Base-by-base conservation (phyloP, 2,113 vertebrate genomes). In the Desmodus rotundus region DNA sequence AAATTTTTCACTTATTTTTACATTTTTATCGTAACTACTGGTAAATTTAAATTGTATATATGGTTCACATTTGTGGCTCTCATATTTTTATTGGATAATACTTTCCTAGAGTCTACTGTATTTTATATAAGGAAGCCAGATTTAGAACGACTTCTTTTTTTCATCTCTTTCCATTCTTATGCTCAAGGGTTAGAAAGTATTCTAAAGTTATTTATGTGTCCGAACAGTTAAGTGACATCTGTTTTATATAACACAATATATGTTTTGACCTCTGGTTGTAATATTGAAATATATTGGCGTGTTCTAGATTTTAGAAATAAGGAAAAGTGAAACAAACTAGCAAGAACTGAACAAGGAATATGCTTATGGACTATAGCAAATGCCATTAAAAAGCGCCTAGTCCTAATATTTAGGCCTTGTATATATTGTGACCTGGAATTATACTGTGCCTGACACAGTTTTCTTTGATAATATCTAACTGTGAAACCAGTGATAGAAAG, bases 61-160 rank as follows among this genome's bases (percentile, higher is more conserved):
- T 76, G 13, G 22, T 11, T 96, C 26, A 17, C 13, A 58, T 24
- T 87, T 90, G 10, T 74, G 54, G 24, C 31, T 65, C 11, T 70
- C n/a, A 15, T 38, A 50, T 77, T 80, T 96, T 80, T 89, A 0
- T 61, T 88, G 31, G 22, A 52, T 22, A 94, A 9, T 4, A 87
- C 50, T 47, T 87, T 88, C 22, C 73, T 77, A 2, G 54, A 72
- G 38, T 43, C 24, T 78, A 0, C 74, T n/a, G 3, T 86, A 19
- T 65, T 85, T 95, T 93, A 50, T 95, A 26, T 45, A 68, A 76
- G 19, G 58, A 91, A 76, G 4, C 88, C 54, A 90, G 16, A 68
- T 58, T 91, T 93, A 95, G 56, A 91, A 87, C 72, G 63, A 36
- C 4, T 19, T 81, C 24, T 81, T 80, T 45, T n/a, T 80, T 96